phyloP scores from a whole-genome alignment of 92 coral and sea anemone genomes.

The Phenganax marumi region DNA sequence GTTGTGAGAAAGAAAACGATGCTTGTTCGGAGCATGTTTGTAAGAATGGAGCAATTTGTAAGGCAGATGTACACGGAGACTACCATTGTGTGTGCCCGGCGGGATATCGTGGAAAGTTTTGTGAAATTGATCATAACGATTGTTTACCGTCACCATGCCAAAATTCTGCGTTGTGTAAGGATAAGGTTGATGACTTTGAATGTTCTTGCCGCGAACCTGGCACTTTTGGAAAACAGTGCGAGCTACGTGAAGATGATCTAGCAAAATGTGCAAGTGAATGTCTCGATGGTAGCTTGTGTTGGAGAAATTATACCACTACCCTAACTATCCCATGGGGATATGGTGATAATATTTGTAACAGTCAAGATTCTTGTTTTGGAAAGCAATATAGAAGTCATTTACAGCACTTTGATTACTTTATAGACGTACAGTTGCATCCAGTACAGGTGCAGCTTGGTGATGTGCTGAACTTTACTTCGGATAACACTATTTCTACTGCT shows the following conservation, averaged over 20 bases:
- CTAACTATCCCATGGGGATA: conserved; percentile 80
- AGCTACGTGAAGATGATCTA: conserved; percentile 64
- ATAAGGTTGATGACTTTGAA: conserved; percentile 78
- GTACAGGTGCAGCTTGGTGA: conserved; percentile 91
- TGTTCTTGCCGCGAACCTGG: conserved; percentile 68
- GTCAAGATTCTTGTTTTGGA: conserved; percentile 85
- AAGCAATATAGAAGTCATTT: conserved; percentile 62
- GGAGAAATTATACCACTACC: conserved; percentile 71
- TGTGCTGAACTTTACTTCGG: conserved; percentile 78
- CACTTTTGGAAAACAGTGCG: conserved; percentile 87
- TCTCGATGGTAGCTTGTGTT: conserved; percentile 71
- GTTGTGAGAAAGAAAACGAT: conserved; percentile 64
- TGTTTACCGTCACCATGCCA: conserved; percentile 90
- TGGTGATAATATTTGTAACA: conserved; percentile 78
- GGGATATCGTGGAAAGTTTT: conserved; percentile 76
- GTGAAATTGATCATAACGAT: conserved; percentile 83
- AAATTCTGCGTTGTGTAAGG: conserved; percentile 84
- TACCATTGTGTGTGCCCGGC: conserved; percentile 74
- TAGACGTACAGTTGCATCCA: conserved; percentile 88
- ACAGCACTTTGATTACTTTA: conserved; percentile 68
- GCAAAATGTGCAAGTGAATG: conserved; percentile 70
- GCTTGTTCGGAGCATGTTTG: conserved; percentile 74
- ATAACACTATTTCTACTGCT: conserved; percentile 67
- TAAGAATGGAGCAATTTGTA: conserved; percentile 66
- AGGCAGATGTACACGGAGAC: conserved; percentile 57